Evolutionary conservation across 2,113 vertebrate genomes (phyloP).

Genomic region (Genyomyrus donnyi): DNA sequence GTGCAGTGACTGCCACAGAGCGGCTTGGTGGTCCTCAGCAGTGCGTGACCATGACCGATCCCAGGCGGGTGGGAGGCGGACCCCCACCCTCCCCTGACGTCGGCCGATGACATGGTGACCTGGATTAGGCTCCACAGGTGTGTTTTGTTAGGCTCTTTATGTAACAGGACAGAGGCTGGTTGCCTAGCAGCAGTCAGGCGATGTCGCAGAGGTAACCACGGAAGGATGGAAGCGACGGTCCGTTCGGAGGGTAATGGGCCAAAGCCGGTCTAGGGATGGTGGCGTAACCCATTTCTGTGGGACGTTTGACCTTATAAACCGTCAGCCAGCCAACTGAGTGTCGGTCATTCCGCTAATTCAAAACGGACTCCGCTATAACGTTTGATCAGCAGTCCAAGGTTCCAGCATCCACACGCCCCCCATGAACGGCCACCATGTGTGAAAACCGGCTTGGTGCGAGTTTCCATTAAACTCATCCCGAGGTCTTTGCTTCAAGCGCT

Average conservation of each 20-base stretch:
- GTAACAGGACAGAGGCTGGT: neutral
- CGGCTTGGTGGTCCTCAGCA: neutral
- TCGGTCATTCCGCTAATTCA: neutral
- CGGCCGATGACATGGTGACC: neutral
- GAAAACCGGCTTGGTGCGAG: neutral
- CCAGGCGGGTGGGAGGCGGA: neutral
- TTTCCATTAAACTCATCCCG: neutral
- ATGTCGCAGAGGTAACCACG: neutral
- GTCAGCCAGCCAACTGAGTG: neutral
- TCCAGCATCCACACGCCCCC: neutral
- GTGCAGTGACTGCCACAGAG: neutral
- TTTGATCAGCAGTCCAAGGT: neutral
- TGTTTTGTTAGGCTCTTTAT: neutral
- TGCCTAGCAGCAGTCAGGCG: neutral
- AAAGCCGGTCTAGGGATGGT: neutral
- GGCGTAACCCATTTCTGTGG: neutral
- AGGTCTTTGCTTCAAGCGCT: neutral
- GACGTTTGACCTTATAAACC: neutral
- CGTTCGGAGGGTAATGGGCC: neutral
- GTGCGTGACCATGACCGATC: neutral
- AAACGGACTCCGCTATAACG: neutral
- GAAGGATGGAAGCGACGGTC: neutral
- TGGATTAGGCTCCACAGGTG: neutral
- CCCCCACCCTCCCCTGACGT: neutral
- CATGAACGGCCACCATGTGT: neutral